A percentile compares a stretch with the other conserved stretches of the same genome.
Evolutionary conservation across 2,113 vertebrate genomes (phyloP).

Genomic region (Malaclemys terrapin): DNA sequence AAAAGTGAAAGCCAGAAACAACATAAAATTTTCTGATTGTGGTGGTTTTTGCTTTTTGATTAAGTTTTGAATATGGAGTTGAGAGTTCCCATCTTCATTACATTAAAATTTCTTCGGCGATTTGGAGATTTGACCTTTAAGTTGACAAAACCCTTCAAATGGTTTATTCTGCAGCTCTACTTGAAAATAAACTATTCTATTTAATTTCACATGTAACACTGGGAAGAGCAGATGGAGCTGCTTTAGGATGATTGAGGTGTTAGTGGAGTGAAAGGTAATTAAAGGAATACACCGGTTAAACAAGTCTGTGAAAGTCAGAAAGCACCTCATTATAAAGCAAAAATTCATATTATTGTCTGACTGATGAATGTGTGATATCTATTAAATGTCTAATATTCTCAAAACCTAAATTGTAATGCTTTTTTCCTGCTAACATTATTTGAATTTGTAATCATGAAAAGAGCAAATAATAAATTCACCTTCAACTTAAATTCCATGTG

Average conservation of each 20-base stretch:
- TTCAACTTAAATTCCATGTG: constrained; percentile 27
- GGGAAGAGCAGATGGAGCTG: constrained; percentile 41
- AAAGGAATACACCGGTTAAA: constrained; percentile 23
- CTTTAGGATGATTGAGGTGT: constrained; percentile 14
- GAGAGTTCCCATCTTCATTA: not conserved
- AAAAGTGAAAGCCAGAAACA: not conserved
- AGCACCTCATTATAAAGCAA: constrained; percentile 22
- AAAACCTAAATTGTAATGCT: constrained; percentile 23
- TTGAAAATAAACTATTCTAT: constrained; percentile 19
- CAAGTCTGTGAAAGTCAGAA: constrained; percentile 34
- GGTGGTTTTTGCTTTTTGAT: not conserved
- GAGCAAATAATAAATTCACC: constrained; percentile 40
- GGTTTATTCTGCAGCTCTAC: not conserved
- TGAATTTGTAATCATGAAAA: constrained; percentile 31
- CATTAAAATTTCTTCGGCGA: constrained; percentile 35
- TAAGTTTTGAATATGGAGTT: not conserved
- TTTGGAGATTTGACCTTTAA: constrained; percentile 40
- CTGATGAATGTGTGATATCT: constrained; percentile 25
- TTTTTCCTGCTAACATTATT: constrained; percentile 47
- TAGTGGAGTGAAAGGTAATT: constrained; percentile 41
- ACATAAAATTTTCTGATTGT: not conserved
- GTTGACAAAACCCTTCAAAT: not conserved
- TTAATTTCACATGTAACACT: constrained; percentile 26
- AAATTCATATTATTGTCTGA: constrained; percentile 40
- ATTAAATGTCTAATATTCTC: constrained; percentile 36